A percentile compares a stretch with the other conserved stretches of the same genome.
Conservation (phyloP, 2,888 invertebrate genomes). For the Lasioglossum pauxillum region DNA sequence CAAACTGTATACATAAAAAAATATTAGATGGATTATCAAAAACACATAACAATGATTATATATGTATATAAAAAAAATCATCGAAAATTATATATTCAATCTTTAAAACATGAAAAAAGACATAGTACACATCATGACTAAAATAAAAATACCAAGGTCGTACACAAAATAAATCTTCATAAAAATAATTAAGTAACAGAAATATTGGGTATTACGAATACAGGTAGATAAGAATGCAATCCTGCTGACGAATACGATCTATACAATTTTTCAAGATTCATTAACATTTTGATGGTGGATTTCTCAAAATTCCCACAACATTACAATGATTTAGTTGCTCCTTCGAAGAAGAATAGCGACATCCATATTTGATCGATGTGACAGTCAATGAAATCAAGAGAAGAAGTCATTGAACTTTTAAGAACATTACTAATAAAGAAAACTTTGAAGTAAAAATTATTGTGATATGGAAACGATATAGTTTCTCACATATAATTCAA, state of each 20-base stretch:
- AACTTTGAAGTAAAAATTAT: neutral
- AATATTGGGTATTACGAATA: neutral
- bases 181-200: slow-evolving; percentile 14
- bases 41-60: slow-evolving; percentile 21
- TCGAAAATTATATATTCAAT: slow-evolving; percentile 16
- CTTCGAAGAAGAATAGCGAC: neutral
- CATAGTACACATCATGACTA: neutral
- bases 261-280: neutral
- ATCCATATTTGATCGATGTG: neutral
- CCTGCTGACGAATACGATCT: neutral
- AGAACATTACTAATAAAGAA: neutral
- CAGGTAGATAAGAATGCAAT: neutral
- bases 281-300: neutral
- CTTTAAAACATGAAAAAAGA: neutral
- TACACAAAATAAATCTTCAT: slow-evolving; percentile 39
- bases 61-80: slow-evolving; percentile 8
- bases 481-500: neutral
- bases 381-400: too few relatives aligned
- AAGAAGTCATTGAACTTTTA: neutral
- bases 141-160: neutral
- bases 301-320: neutral
- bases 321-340: neutral
- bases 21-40: slow-evolving; percentile 18
- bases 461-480: neutral
- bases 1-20: slow-evolving; percentile 25